Conservation (phyloP, 2,888 invertebrate species). For the Parnassius apollo region DNA sequence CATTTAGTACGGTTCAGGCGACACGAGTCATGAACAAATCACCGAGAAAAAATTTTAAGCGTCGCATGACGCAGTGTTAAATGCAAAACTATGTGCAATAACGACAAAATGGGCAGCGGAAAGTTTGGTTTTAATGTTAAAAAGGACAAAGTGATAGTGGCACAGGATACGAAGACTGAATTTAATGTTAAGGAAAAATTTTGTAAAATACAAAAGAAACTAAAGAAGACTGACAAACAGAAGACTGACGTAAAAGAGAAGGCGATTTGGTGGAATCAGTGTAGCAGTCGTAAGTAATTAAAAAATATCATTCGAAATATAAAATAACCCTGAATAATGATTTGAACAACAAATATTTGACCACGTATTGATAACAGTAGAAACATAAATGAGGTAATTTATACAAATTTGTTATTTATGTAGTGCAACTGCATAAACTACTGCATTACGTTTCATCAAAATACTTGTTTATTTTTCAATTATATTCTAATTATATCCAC, state of each 20-base stretch:
- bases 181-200: constrained; percentile 76
- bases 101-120: constrained; percentile 71
- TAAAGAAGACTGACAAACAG: constrained; percentile 75
- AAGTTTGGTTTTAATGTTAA: constrained; percentile 67
- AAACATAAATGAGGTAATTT: no score
- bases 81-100: constrained; percentile 46
- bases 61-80: constrained; percentile 33
- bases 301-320: not conserved
- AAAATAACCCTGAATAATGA: no score
- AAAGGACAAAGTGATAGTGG: constrained; percentile 68
- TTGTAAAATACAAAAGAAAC: constrained; percentile 72
- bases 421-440: no score
- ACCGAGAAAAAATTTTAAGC: constrained; percentile 48
- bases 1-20: constrained; percentile 47
- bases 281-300: constrained; percentile 68
- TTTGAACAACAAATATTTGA: no score
- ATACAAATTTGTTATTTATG: no score
- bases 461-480: no score
- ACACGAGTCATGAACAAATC: constrained; percentile 45
- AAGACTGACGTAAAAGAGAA: constrained; percentile 73
- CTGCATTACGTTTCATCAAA: no score
- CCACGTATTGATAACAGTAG: no score
- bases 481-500: no score
- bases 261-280: constrained; percentile 78
- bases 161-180: constrained; percentile 61